A percentile compares a stretch with the other conserved stretches of the same genome.
phyloP scores from a whole-genome alignment of 2,888 invertebrate species.

The Eubasilissa splendida region DNA sequence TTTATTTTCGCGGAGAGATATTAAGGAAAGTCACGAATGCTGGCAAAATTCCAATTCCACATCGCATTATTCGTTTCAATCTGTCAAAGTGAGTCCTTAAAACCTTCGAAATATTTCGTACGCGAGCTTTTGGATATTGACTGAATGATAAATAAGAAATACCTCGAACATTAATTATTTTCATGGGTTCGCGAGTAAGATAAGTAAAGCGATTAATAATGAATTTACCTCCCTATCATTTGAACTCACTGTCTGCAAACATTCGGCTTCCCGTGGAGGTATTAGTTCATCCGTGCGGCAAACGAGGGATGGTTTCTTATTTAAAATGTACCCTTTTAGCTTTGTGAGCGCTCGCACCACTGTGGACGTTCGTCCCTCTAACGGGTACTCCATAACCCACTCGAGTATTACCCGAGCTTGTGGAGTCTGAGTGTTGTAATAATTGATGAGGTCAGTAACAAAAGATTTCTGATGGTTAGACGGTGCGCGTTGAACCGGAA shows the following conservation, averaged over 20 bases:
- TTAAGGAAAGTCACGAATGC: too few species aligned
- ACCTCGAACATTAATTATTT: too few species aligned
- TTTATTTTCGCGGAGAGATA: too few species aligned
- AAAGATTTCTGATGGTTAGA: neutral
- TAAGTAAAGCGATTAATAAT: constrained; percentile 19
- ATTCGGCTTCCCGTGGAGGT: constrained; percentile 15
- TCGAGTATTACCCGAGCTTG: neutral
- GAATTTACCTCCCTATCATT: constrained; percentile 20
- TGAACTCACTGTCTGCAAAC: constrained; percentile 16
- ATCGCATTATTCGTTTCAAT: too few species aligned
- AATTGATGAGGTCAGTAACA: constrained; percentile 35
- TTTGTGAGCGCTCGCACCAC: constrained; percentile 3
- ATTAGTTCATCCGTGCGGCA: constrained; percentile 16
- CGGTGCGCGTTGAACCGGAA: constrained; percentile 9
- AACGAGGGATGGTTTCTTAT: constrained; percentile 16
- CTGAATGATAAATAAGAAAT: too few species aligned
- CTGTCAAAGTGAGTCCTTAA: too few species aligned
- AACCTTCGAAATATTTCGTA: too few species aligned
- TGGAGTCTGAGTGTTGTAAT: constrained; percentile 6
- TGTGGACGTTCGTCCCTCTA: constrained; percentile 1
- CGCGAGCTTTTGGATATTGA: too few species aligned
- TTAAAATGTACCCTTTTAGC: constrained; percentile 23
- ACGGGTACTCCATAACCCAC: constrained; percentile 17
- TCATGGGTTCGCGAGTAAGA: neutral
- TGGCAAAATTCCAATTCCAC: too few species aligned